Evolutionary conservation across 2,113 vertebrate species (phyloP), one percentile per base, ranked within the genome.

Genomic region (Halcyon senegalensis): DNA sequence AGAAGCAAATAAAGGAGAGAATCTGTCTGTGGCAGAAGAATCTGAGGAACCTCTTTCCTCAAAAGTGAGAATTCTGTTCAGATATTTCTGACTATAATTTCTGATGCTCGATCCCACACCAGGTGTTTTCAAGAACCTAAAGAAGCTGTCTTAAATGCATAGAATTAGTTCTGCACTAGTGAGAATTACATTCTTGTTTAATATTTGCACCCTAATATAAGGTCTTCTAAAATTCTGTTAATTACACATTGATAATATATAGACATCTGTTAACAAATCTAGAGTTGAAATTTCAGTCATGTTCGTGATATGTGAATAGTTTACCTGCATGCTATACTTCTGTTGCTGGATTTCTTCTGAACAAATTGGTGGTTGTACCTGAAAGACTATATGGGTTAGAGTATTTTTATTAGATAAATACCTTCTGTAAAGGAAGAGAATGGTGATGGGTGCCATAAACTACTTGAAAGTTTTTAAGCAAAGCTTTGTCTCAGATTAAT

Each of bases 1-100:
- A 44, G 62, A 93, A 79, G 43, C 43, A 21, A 59, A 55, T 69
- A 94, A 90, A 67, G 90, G 66, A 80, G 74, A 93, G n/a, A 87
- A 69, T 73, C 55, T 70, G 4, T 55, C 33, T 11, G 31, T 75
- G 31, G 19, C 41, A 67, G 92, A 85, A 63, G 80, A 83, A 60
- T 74, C 70, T 87, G 74, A 92, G 48, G 86, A 68, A 7, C 21
- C 21, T 41, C 33, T 63, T 39, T 85, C 67, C 64, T 92, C 78
- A 60, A 88, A 97, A 93, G 98, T 98, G 93, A 98, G 97, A 84
- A 86, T 80, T 82, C n/a, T 87, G 2, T 46, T 72, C 6, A 51
- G 18, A 12, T 88, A 31, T 85, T 81, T 93, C 35, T 73, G 11
- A n/a, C 35, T 55, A 2, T 50, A 18, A 10, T 73, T 92, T 50